These are phyloP conservation scores for Platycercus adscitus DNA, from an alignment of 2,113 vertebrate species.

Conservation along the genomic window DNA sequence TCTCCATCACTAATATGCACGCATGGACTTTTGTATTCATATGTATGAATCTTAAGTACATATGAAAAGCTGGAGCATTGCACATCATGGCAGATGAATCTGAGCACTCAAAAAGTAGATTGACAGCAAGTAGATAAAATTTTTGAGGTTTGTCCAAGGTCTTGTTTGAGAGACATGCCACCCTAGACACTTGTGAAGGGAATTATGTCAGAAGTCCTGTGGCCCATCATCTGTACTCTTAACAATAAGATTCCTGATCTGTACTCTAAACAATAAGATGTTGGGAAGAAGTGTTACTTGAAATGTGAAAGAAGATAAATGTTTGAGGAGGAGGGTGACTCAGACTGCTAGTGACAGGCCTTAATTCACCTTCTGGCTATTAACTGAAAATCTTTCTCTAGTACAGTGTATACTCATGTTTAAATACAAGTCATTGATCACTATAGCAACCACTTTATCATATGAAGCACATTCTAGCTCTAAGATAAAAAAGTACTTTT, in stretches of 20 bases:
- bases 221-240: neutral
- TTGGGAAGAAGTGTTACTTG: constrained; percentile 23
- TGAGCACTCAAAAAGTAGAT: neutral
- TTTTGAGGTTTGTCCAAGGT: neutral
- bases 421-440: constrained; percentile 76
- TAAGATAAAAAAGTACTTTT: constrained; percentile 67
- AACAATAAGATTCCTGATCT: constrained; percentile 2
- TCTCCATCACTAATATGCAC: neutral
- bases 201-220: neutral
- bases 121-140: neutral
- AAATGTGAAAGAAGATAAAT: constrained; percentile 41
- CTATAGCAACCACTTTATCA: constrained; percentile 80
- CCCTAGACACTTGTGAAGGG: neutral
- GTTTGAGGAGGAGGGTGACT: constrained; percentile 70
- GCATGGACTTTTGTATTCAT: neutral
- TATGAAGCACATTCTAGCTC: constrained; percentile 60
- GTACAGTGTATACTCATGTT: constrained; percentile 78
- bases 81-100: neutral
- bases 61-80: neutral
- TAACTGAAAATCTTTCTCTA: constrained; percentile 72
- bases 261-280: neutral
- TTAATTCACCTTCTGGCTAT: constrained; percentile 72
- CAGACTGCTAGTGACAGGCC: constrained; percentile 68
- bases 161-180: neutral
- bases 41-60: neutral